Conservation (phyloP, 1,140 invertebrate species). For the Philaenus spumarius region DNA sequence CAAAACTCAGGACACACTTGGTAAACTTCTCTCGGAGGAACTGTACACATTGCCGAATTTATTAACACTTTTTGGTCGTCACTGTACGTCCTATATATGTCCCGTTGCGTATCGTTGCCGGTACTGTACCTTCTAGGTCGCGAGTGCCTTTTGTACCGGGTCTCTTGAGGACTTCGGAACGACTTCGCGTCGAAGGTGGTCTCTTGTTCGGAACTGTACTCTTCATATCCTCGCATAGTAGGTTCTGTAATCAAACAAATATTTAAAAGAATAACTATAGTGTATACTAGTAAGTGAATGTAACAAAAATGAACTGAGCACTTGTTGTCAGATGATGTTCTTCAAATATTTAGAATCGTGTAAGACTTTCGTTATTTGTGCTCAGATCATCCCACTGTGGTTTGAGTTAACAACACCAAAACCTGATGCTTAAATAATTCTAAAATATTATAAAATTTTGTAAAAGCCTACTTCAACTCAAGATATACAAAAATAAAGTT, state of each 20-base stretch:
- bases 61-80: slow-evolving; percentile 13
- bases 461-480: no score
- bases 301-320: no score
- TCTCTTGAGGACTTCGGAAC: neutral
- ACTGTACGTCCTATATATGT: slow-evolving; percentile 8
- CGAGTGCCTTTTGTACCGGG: neutral
- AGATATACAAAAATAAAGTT: no score
- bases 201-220: neutral
- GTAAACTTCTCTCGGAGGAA: neutral
- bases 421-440: no score
- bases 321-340: no score
- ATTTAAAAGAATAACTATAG: no score
- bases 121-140: slow-evolving; percentile 7
- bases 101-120: neutral
- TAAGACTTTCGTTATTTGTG: no score
- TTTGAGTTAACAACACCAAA: no score
- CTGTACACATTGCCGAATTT: neutral
- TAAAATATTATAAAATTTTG: no score
- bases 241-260: neutral
- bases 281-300: no score
- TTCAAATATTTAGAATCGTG: no score
- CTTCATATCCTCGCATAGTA: slow-evolving; percentile 5
- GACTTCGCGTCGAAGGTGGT: neutral
- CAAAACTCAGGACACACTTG: neutral
- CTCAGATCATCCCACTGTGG: no score